Evolutionary conservation across 2,113 vertebrate species (phyloP).

Genomic region (Microcebus griseorufus): DNA sequence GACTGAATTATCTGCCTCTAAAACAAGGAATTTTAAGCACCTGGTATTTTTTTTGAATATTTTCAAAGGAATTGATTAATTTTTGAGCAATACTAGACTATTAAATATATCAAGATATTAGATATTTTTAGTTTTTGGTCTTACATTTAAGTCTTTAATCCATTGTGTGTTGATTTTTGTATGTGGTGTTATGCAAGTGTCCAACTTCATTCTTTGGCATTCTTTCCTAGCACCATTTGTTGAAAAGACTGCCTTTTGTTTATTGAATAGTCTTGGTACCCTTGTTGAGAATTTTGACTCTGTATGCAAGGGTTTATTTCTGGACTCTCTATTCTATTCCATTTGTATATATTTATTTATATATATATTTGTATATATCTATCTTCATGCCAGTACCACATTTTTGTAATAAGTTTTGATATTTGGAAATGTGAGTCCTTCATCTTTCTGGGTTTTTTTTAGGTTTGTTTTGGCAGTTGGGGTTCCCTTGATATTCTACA

Average conservation of each 20-base stretch:
- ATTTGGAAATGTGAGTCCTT: background rate
- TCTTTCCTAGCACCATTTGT: background rate
- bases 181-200: background rate
- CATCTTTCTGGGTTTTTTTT: background rate
- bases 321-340: background rate
- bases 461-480: background rate
- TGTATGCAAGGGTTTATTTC: background rate
- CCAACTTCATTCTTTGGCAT: background rate
- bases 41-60: background rate
- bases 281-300: background rate
- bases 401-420: background rate
- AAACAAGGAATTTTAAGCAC: background rate
- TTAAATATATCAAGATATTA: background rate
- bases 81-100: background rate
- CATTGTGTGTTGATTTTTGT: background rate
- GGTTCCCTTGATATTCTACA: background rate
- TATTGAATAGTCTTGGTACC: background rate
- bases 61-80: background rate
- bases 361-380: background rate
- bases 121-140: no score
- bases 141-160: no score
- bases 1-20: background rate
- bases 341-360: background rate
- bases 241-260: background rate
- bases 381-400: no score